Percentiles rank a stretch among this genome's conserved stretches.
These are phyloP conservation scores for Synanceia verrucosa DNA, from an alignment of 2,797 vertebrate species.

Conservation along the genomic window DNA sequence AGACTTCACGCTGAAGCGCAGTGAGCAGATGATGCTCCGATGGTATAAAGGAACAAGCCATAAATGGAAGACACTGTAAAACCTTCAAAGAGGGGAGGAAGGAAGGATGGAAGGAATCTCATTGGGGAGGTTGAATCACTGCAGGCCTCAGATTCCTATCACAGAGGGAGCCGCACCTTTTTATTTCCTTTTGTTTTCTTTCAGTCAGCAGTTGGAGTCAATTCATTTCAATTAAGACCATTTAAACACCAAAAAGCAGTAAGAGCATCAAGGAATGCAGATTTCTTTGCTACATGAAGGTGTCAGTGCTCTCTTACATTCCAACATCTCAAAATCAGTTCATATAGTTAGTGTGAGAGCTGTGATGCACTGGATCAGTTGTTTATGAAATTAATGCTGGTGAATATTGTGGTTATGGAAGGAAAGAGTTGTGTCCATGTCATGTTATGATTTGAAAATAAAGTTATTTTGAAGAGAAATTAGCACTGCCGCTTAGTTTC, in stretches of 20 bases:
- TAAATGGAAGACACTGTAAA: constrained; percentile 34
- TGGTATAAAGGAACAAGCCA: constrained; percentile 47
- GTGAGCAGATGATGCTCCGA: constrained; percentile 12
- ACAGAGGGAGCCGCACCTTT: not conserved
- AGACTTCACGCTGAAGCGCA: constrained; percentile 30
- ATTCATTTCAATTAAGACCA: not conserved
- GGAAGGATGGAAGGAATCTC: constrained; percentile 5
- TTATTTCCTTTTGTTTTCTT: constrained; percentile 21
- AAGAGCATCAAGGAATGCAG: not conserved
- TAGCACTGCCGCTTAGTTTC: constrained; percentile 36
- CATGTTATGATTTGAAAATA: constrained; percentile 42
- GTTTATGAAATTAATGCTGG: constrained; percentile 4
- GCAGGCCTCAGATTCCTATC: constrained; percentile 17
- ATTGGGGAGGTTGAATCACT: constrained; percentile 19
- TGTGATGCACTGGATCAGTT: constrained; percentile 63
- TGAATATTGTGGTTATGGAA: constrained; percentile 23
- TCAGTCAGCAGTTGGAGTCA: constrained; percentile 8
- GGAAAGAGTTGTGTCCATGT: not conserved
- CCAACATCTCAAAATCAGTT: not conserved
- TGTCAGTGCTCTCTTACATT: not conserved
- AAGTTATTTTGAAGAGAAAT: constrained; percentile 42
- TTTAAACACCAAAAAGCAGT: not conserved
- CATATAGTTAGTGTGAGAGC: not conserved
- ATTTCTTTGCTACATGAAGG: not conserved
- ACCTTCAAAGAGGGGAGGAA: constrained; percentile 27